Evolutionary conservation across 2,888 invertebrate species (phyloP).

Genomic region (Nipponacmea schrenckii): DNA sequence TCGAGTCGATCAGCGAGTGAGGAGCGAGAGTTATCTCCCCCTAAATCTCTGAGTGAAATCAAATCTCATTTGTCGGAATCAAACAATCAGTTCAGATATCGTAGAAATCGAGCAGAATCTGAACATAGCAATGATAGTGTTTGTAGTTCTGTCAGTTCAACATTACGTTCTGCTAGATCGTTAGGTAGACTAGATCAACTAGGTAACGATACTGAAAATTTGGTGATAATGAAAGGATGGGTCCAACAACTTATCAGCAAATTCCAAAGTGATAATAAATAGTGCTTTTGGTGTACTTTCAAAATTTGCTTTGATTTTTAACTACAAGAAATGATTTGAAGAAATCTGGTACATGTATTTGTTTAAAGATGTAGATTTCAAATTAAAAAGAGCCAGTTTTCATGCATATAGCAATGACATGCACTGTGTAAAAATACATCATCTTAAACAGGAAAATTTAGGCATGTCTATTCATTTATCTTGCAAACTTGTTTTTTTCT

Average conservation of each 20-base stretch:
- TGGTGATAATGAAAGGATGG: constrained; percentile 59
- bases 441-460: too few relatives aligned
- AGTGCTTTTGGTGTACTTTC: not conserved
- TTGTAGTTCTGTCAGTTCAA: not conserved
- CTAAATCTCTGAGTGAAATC: constrained; percentile 23
- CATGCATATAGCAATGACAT: too few relatives aligned
- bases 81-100: constrained; percentile 29
- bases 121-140: constrained; percentile 13
- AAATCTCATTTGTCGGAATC: constrained; percentile 17
- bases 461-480: too few relatives aligned
- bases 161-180: constrained; percentile 36
- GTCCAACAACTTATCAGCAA: constrained; percentile 56
- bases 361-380: too few relatives aligned
- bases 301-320: too few relatives aligned
- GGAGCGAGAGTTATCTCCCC: constrained; percentile 36
- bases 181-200: constrained; percentile 45
- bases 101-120: constrained; percentile 14
- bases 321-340: too few relatives aligned
- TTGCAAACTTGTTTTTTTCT: too few relatives aligned
- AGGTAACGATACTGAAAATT: constrained; percentile 46
- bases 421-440: too few relatives aligned
- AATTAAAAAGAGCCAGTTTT: too few relatives aligned
- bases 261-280: constrained; percentile 43
- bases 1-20: constrained; percentile 43
- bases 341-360: too few relatives aligned